A percentile compares a stretch with the other conserved stretches of the same genome.
Evolutionary conservation across 1,140 invertebrate species (phyloP).

Genomic region (Colletes gigas): DNA sequence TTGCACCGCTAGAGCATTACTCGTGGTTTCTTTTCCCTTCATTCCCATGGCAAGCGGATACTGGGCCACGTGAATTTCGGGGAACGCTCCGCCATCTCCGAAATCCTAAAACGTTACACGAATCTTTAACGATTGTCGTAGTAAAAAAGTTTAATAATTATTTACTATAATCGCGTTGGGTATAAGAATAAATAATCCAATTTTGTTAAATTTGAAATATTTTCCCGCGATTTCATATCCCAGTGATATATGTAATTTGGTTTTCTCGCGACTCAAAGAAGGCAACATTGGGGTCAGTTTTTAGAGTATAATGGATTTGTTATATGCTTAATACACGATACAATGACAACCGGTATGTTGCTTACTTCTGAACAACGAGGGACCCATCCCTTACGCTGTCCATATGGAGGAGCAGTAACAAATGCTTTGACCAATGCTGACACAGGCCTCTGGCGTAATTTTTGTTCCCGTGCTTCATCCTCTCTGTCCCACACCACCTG

Average conservation of each 20-base stretch:
- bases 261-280: too few species aligned
- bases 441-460: slow-evolving; percentile 83
- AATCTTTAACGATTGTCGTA: not conserved
- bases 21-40: slow-evolving; percentile 87
- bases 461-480: slow-evolving; percentile 88
- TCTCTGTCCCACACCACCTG: slow-evolving; percentile 94
- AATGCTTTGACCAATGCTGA: slow-evolving; percentile 90
- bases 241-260: too few species aligned
- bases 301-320: too few species aligned
- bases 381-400: slow-evolving; percentile 96
- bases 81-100: slow-evolving; percentile 98
- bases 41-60: slow-evolving; percentile 95
- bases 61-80: slow-evolving; percentile 98
- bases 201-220: too few species aligned
- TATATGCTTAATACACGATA: not conserved
- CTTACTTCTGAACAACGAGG: slow-evolving; percentile 91
- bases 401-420: slow-evolving; percentile 96
- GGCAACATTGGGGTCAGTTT: too few species aligned
- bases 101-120: slow-evolving; percentile 83
- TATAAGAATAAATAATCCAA: too few species aligned
- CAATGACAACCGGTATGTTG: not conserved
- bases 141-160: slow-evolving; percentile 14
- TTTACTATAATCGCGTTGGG: not conserved
- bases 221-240: too few species aligned
- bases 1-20: slow-evolving; percentile 96